Percentiles rank a stretch among this genome's conserved stretches.
These are phyloP conservation scores for Linepithema humile DNA, from an alignment of 1,140 invertebrate species.

Conservation along the genomic window DNA sequence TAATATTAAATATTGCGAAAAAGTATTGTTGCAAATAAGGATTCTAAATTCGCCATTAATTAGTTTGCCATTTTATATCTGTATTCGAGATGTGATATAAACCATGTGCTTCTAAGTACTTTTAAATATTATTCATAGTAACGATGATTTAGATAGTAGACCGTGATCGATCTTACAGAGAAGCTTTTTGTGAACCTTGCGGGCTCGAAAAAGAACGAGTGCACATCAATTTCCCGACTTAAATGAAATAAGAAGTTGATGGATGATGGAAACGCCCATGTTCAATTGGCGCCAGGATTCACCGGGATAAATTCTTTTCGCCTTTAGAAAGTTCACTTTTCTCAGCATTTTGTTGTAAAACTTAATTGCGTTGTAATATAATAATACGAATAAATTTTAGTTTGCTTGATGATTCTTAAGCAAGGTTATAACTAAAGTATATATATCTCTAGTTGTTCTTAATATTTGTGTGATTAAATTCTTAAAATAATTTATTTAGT, in stretches of 20 bases:
- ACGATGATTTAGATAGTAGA: constrained; percentile 34
- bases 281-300: constrained; percentile 45
- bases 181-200: constrained; percentile 29
- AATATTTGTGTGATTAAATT: neutral
- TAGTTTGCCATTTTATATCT: neutral
- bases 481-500: neutral
- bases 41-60: neutral
- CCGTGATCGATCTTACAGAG: constrained; percentile 35
- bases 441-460: neutral
- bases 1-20: neutral
- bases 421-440: neutral
- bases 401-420: neutral
- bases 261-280: constrained; percentile 41
- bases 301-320: constrained; percentile 20
- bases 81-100: neutral
- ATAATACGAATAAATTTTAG: constrained; percentile 1
- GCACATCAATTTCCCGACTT: constrained; percentile 47
- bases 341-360: neutral
- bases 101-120: neutral
- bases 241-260: constrained; percentile 59
- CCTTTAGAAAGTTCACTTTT: constrained; percentile 16
- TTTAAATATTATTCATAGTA: constrained; percentile 45
- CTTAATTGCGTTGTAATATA: neutral
- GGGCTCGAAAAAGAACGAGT: constrained; percentile 22
- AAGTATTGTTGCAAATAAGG: neutral